Percentiles rank a stretch among this genome's conserved stretches.
Conservation (phyloP, 2,797 vertebrate species). For the Carduelis carduelis region DNA sequence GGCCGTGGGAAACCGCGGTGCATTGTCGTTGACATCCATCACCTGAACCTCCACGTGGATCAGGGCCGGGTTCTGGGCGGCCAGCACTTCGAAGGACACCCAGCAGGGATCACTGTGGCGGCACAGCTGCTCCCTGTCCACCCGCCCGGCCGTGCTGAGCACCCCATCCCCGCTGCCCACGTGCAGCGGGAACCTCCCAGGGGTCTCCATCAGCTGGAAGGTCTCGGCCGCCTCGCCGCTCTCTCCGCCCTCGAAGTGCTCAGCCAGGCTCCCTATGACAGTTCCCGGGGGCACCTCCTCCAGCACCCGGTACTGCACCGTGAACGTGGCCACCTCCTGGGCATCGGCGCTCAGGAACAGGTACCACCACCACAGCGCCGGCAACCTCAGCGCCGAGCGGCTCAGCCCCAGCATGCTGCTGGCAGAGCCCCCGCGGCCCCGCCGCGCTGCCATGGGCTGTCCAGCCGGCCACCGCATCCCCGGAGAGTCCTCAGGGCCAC, state of each 20-base stretch:
- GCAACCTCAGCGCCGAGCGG: constrained; percentile 54
- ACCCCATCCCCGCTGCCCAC: constrained; percentile 79
- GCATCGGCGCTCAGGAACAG: constrained; percentile 58
- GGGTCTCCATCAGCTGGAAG: constrained; percentile 88
- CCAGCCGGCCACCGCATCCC: background rate
- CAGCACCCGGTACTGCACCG: constrained; percentile 79
- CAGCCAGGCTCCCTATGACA: constrained; percentile 80
- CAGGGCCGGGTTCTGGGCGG: constrained; percentile 78
- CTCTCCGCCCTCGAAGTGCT: constrained; percentile 78
- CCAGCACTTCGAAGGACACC: constrained; percentile 86
- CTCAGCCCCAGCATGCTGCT: constrained; percentile 50
- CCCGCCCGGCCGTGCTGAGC: constrained; percentile 79
- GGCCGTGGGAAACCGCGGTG: constrained; percentile 80
- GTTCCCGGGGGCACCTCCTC: constrained; percentile 87
- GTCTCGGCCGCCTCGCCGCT: constrained; percentile 66
- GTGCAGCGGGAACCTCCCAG: constrained; percentile 78
- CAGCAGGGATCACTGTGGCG: constrained; percentile 82
- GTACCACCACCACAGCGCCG: constrained; percentile 52
- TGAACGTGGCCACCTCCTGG: constrained; percentile 74
- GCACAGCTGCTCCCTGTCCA: constrained; percentile 91
- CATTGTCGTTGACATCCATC: constrained; percentile 89
- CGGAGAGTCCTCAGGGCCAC: background rate
- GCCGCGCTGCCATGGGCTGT: background rate
- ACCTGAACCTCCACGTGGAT: constrained; percentile 87
- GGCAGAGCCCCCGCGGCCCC: background rate